These are phyloP conservation scores for Scaptomyza reducta DNA, from an alignment of 2,888 invertebrate genomes.

Conservation along the genomic window DNA sequence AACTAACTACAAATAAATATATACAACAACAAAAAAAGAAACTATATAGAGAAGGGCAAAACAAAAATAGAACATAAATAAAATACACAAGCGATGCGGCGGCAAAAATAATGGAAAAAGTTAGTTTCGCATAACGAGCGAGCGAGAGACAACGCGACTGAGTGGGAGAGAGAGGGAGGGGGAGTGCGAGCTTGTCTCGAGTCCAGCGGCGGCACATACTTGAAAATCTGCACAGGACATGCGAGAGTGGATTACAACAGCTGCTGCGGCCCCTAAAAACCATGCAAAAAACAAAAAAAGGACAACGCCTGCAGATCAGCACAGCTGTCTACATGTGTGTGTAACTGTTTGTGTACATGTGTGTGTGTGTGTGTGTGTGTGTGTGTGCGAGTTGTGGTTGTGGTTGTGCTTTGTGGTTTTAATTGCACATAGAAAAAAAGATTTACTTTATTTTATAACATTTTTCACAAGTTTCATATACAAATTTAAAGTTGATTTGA, in stretches of 20 bases:
- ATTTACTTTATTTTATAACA: neutral
- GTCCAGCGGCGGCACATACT: slow-evolving; percentile 59
- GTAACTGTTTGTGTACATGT: neutral
- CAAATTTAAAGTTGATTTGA: neutral
- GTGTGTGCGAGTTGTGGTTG: slow-evolving; percentile 49
- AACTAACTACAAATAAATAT: slow-evolving; percentile 66
- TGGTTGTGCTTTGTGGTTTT: slow-evolving; percentile 50
- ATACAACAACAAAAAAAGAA: slow-evolving; percentile 59
- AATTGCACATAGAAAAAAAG: slow-evolving; percentile 18
- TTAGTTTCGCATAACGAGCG: slow-evolving; percentile 72
- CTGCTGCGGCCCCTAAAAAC: slow-evolving; percentile 56
- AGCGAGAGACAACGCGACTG: neutral
- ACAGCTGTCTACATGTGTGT: slow-evolving; percentile 22
- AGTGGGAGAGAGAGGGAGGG: neutral
- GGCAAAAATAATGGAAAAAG: slow-evolving; percentile 78
- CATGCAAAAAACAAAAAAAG: slow-evolving; percentile 39
- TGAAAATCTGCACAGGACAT: slow-evolving; percentile 57
- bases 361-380: slow-evolving; percentile 11
- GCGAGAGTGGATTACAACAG: slow-evolving; percentile 59
- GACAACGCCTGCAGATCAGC: slow-evolving; percentile 37
- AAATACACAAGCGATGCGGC: slow-evolving; percentile 62
- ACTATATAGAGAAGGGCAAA: slow-evolving; percentile 33
- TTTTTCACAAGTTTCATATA: neutral
- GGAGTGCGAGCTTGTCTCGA: slow-evolving; percentile 3
- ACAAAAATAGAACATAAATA: slow-evolving; percentile 75